Base-by-base conservation (phyloP, 92 coral and sea anemone species). In the Epizoanthus ramosus region DNA sequence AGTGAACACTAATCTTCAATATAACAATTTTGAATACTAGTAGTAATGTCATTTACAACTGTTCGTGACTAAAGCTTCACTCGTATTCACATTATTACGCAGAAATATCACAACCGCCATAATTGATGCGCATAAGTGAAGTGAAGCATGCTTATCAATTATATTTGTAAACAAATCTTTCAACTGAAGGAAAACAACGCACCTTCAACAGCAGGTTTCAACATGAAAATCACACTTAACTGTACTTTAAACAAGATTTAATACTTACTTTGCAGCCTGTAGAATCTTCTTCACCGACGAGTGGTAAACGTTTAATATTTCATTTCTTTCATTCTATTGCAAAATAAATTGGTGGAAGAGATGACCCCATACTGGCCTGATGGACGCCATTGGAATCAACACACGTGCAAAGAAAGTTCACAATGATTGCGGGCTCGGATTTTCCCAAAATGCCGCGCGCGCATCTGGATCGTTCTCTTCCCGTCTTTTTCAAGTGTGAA, bases 361-460 rank as follows among this genome's bases (percentile, higher is more conserved):
- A 33, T 13, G 45, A 47, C 10, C 53, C 53, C 53, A 47, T 47
- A 37, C 43, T 37, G 43, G 3, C 1, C 19, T 68, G 22, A 21
- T 17, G 43, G 74, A 39, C 19, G 22, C 50, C 74, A 39, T 70
- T n/a, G 52, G 6, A 9, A 23, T 39, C 80, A 65, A 60, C 12
- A 28, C 91, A 87, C 91, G 96, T 92, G 91, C 86, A 65, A 6
- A 35, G 15, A 57, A 17, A 18, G 87, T 60, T 53, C 88, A 80
- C 21, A 81, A 64, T 65, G 89, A 83, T 85, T 85, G 97, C 93
- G 83, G 89, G 92, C 91, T 87, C 91, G 54, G 47, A 59, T 12
- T 6, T 33, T 23, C 89, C 98, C 93, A 94, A 71, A 90, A 92
- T 87, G 86, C 98, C 80, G 73, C 82, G 92, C 98, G 87, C 65